Conservation (phyloP, 2,888 invertebrate genomes). For the Crepidodera aurea region DNA sequence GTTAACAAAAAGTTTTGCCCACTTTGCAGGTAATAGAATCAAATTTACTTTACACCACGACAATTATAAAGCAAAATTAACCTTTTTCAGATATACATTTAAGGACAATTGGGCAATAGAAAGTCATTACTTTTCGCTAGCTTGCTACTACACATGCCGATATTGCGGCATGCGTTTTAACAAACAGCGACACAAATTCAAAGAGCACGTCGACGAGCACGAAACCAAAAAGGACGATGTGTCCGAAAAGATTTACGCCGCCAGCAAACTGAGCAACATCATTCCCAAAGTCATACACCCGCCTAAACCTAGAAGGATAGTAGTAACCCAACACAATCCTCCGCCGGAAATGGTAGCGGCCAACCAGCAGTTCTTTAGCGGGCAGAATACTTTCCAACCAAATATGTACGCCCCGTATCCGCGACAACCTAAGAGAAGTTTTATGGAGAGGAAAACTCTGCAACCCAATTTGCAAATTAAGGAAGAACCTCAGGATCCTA, state of each 20-base stretch:
- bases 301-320: conserved; percentile 46
- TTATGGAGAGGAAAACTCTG: conserved; percentile 32
- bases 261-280: conserved; percentile 52
- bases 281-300: conserved; percentile 50
- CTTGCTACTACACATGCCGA: conserved; percentile 60
- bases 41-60: neutral
- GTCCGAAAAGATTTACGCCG: conserved; percentile 55
- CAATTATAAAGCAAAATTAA: too few species aligned
- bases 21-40: conserved; percentile 53
- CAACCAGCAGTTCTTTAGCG: conserved; percentile 21
- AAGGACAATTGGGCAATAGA: conserved; percentile 62
- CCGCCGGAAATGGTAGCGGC: conserved; percentile 32
- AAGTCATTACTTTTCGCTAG: conserved; percentile 58
- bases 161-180: conserved; percentile 60
- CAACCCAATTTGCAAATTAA: conserved; percentile 47
- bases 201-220: conserved; percentile 55
- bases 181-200: conserved; percentile 56
- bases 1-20: conserved; percentile 59
- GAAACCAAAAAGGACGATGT: conserved; percentile 50
- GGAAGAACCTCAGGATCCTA: conserved; percentile 45
- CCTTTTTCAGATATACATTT: conserved; percentile 58
- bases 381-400: conserved; percentile 10
- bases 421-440: conserved; percentile 20
- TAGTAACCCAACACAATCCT: conserved; percentile 36
- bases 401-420: neutral